Percentiles rank a stretch among this genome's conserved stretches.
Evolutionary conservation across 2,888 invertebrate species (phyloP).

Genomic region (Tenthredo livida): DNA sequence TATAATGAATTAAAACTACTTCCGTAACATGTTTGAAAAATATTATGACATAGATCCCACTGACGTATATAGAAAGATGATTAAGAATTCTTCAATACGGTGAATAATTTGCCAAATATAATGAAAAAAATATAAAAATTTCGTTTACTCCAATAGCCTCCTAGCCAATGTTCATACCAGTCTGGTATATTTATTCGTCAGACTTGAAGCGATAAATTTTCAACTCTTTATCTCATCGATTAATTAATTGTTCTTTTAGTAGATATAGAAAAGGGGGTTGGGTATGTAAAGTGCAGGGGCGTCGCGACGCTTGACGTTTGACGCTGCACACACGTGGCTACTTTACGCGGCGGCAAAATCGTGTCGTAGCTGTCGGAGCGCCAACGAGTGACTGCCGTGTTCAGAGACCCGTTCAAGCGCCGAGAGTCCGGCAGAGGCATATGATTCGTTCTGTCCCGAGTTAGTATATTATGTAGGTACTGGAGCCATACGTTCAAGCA

Average conservation of each 20-base stretch:
- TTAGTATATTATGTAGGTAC: conserved; percentile 17
- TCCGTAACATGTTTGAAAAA: background rate
- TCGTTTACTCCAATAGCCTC: background rate
- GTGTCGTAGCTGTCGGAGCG: conserved; percentile 65
- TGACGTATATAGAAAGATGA: background rate
- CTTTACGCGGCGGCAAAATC: conserved; percentile 39
- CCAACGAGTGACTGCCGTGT: conserved; percentile 71
- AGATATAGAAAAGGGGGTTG: background rate
- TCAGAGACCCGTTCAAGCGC: conserved; percentile 44
- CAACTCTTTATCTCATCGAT: background rate
- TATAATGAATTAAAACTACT: background rate
- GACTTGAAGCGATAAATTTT: background rate
- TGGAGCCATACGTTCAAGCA: background rate
- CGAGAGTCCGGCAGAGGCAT: conserved; percentile 43
- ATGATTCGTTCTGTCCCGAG: conserved; percentile 42
- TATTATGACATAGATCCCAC: background rate
- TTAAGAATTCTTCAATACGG: background rate
- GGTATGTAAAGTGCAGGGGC: conserved; percentile 16
- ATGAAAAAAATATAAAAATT: background rate
- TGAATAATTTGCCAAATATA: background rate
- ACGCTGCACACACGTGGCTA: conserved; percentile 44
- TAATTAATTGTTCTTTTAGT: background rate
- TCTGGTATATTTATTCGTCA: background rate
- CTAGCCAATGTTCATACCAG: background rate
- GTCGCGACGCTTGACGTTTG: conserved; percentile 29